Evolutionary conservation across 2,113 vertebrate species (phyloP).

Genomic region (Bos javanicus): DNA sequence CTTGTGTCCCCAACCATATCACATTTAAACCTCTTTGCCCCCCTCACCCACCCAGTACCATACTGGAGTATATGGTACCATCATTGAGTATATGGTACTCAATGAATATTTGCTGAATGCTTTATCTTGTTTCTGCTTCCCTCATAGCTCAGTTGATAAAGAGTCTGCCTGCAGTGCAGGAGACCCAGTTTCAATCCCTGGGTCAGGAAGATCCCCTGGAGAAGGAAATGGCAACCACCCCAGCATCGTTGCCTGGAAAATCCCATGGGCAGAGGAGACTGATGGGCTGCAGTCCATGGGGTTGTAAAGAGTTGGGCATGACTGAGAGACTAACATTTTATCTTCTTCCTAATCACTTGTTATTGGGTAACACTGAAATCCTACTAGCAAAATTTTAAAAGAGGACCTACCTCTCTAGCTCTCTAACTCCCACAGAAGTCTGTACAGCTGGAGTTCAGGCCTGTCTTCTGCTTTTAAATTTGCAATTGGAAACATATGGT

Average conservation of each 20-base stretch:
- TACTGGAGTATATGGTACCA: neutral
- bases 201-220: neutral
- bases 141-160: neutral
- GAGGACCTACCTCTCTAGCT: neutral
- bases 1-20: neutral
- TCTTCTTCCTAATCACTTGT: conserved; percentile 22
- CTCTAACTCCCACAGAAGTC: neutral
- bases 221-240: neutral
- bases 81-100: neutral
- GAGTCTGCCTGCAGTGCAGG: neutral
- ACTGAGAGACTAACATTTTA: neutral
- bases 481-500: conserved; percentile 80
- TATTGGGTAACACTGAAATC: conserved; percentile 23
- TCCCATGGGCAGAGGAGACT: neutral
- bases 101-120: neutral
- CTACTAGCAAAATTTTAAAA: conserved; percentile 21
- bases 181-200: neutral
- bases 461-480: conserved; percentile 57
- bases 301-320: neutral
- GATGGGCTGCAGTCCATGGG: neutral
- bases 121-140: conserved; percentile 12
- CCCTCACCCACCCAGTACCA: neutral
- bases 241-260: neutral
- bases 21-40: neutral
- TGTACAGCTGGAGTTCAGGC: conserved; percentile 9